Conservation (phyloP, 2,797 vertebrate species). For the Strix occidentalis region DNA sequence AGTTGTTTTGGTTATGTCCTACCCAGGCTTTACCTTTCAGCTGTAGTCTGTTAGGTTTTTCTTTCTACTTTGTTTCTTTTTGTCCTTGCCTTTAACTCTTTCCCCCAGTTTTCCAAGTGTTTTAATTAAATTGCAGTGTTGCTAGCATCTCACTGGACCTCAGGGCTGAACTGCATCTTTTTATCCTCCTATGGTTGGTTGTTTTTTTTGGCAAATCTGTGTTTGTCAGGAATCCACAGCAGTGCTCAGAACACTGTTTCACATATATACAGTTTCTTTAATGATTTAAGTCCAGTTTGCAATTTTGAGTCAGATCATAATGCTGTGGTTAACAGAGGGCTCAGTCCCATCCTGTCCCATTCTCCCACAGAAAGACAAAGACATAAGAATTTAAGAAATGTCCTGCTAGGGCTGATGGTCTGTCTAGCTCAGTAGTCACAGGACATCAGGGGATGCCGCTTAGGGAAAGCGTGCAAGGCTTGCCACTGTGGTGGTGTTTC, state of each 20-base stretch:
- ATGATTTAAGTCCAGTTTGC: neutral
- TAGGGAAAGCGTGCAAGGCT: neutral
- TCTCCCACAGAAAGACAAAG: neutral
- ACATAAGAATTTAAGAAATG: neutral
- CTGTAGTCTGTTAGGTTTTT: neutral
- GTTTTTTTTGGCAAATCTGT: neutral
- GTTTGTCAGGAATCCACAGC: neutral
- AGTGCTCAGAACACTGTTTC: neutral
- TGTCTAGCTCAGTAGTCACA: neutral
- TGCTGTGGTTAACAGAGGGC: neutral
- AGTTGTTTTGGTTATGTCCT: neutral
- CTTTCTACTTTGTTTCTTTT: neutral
- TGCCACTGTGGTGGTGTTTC: neutral
- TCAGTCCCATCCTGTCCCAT: neutral
- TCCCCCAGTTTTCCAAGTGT: neutral
- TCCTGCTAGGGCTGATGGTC: neutral
- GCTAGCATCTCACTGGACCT: neutral
- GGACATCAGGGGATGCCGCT: neutral
- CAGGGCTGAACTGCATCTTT: neutral
- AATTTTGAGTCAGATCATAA: neutral
- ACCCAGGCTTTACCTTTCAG: neutral
- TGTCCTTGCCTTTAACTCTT: neutral
- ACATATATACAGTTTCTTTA: accelerated
- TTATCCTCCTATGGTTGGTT: neutral
- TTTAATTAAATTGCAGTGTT: neutral